Evolutionary conservation across 2,888 invertebrate species (phyloP).

Genomic region (Luperina nickerlii): DNA sequence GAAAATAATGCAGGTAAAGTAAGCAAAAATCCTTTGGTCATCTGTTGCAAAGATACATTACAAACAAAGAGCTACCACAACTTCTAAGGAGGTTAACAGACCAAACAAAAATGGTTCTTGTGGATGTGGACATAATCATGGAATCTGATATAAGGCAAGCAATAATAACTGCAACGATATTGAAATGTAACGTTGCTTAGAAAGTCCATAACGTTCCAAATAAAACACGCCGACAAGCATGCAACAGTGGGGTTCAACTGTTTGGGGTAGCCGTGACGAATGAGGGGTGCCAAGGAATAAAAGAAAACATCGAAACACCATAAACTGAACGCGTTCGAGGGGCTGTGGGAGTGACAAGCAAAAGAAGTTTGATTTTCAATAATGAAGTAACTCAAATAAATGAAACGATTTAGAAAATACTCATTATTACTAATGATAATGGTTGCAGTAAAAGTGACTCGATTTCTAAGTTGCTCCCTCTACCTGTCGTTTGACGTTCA

Average conservation of each 20-base stretch:
- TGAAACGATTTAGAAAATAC: slow-evolving; percentile 68
- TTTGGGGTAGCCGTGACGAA: slow-evolving; percentile 83
- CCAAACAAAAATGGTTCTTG: slow-evolving; percentile 25
- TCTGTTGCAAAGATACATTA: slow-evolving; percentile 33
- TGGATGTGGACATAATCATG: slow-evolving; percentile 31
- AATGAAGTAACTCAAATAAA: slow-evolving; percentile 61
- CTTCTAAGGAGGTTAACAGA: slow-evolving; percentile 12
- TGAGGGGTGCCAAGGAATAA: slow-evolving; percentile 86
- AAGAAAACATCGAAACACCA: slow-evolving; percentile 83
- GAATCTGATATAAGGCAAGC: slow-evolving; percentile 28
- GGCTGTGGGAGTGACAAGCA: slow-evolving; percentile 69
- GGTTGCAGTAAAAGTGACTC: slow-evolving; percentile 83
- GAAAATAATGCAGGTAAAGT: slow-evolving; percentile 40
- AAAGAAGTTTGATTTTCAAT: slow-evolving; percentile 53
- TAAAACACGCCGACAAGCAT: slow-evolving; percentile 72
- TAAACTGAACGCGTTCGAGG: slow-evolving; percentile 76
- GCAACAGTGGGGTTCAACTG: slow-evolving; percentile 76
- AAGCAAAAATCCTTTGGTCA: slow-evolving; percentile 6
- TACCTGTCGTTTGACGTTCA: slow-evolving; percentile 85
- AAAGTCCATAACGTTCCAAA: slow-evolving; percentile 66
- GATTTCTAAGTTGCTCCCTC: slow-evolving; percentile 88
- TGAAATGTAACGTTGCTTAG: slow-evolving; percentile 55
- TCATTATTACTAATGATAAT: slow-evolving; percentile 76
- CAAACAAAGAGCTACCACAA: slow-evolving; percentile 24
- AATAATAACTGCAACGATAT: slow-evolving; percentile 41